A percentile compares a stretch with the other conserved stretches of the same genome.
Evolutionary conservation across 37 sponge, comb jelly and placozoan species (phyloP).

Genomic region (Chondrosia reniformis): DNA sequence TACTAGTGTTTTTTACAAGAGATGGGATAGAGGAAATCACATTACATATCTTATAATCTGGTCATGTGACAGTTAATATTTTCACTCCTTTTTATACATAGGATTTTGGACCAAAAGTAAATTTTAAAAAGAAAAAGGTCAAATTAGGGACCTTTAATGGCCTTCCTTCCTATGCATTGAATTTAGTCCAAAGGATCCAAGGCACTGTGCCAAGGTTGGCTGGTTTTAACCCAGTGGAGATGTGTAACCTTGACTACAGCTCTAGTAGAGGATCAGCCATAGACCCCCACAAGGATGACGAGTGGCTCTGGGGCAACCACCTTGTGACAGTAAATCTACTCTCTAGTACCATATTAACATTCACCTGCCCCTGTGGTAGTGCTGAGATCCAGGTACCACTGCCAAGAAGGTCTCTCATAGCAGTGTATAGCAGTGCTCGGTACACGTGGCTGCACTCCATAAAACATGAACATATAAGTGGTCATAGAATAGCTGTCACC

Average conservation of each 20-base stretch:
- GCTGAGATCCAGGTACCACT: conserved; percentile 61
- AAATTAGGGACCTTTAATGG: conserved; percentile 83
- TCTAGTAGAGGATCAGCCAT: conserved; percentile 83
- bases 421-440: conserved; percentile 71
- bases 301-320: conserved; percentile 95
- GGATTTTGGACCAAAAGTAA: conserved; percentile 96
- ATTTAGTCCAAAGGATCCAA: conserved; percentile 47
- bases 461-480: conserved; percentile 56
- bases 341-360: conserved; percentile 75
- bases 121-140: conserved; percentile 87
- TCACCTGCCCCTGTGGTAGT: conserved; percentile 32
- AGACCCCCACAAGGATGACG: conserved; percentile 91
- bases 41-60: too few species aligned
- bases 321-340: conserved; percentile 89
- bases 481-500: conserved; percentile 78
- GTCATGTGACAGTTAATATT: too few species aligned
- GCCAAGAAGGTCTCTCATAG: conserved; percentile 69
- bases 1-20: too few species aligned
- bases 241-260: conserved; percentile 89
- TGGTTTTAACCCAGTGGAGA: conserved; percentile 83
- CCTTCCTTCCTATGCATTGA: conserved; percentile 68
- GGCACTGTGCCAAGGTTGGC: conserved; percentile 14
- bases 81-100: too few species aligned
- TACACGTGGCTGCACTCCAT: conserved; percentile 89
- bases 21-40: too few species aligned